Conservation (phyloP, 2,888 invertebrate genomes). For the Caenorhabditis angaria region DNA sequence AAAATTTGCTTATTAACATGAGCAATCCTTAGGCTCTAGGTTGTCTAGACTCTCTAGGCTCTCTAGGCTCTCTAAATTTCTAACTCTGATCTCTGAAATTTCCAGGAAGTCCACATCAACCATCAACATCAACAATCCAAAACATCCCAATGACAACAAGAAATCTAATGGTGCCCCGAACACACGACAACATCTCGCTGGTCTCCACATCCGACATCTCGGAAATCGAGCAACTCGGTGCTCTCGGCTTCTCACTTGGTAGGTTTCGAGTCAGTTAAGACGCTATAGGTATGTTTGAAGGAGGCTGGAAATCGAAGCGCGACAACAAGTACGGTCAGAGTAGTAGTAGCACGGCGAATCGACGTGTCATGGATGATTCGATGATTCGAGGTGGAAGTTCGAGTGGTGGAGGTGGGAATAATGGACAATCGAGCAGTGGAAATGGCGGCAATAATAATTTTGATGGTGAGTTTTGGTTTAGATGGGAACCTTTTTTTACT, state of each 20-base stretch:
- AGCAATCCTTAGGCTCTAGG: too few relatives aligned
- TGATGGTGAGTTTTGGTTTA: conserved; percentile 37
- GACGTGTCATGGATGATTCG: conserved; percentile 43
- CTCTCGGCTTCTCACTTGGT: conserved; percentile 65
- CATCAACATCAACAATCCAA: neutral
- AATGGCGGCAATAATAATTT: too few relatives aligned
- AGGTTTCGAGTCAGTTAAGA: neutral
- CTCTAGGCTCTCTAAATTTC: neutral
- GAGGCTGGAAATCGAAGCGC: conserved; percentile 44
- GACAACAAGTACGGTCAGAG: conserved; percentile 45
- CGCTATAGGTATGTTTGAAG: conserved; percentile 11
- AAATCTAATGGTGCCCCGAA: conserved; percentile 56
- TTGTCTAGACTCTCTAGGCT: too few relatives aligned
- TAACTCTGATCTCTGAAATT: neutral
- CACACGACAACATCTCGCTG: conserved; percentile 64
- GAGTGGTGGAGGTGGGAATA: too few relatives aligned
- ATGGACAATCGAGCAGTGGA: too few relatives aligned
- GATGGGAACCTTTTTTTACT: neutral
- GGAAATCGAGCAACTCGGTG: conserved; percentile 66
- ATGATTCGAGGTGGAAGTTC: conserved; percentile 40
- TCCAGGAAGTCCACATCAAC: conserved; percentile 24
- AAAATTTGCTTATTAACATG: too few relatives aligned
- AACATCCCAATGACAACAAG: conserved; percentile 30
- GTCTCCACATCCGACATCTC: conserved; percentile 67
- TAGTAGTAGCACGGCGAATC: neutral